Conservation (phyloP, 2,888 invertebrate species). For the Dromius quadrimaculatus region DNA sequence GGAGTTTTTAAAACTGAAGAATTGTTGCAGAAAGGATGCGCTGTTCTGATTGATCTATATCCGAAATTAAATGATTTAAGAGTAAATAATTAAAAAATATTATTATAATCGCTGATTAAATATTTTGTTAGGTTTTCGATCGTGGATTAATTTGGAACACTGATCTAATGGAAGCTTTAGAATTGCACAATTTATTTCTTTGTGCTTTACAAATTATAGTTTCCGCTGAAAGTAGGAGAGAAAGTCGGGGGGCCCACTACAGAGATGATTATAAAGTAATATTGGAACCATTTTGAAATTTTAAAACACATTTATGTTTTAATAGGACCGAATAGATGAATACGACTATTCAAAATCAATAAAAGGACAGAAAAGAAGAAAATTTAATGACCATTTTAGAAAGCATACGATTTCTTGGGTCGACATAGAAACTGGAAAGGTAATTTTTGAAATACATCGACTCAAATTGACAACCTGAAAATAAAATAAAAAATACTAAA, state of each 20-base stretch:
- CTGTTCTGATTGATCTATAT: conserved; percentile 70
- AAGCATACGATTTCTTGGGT: conserved; percentile 77
- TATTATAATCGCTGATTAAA: background rate
- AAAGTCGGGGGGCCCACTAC: conserved; percentile 80
- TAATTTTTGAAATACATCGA: conserved; percentile 61
- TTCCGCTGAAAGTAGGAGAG: conserved; percentile 72
- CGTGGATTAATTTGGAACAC: conserved; percentile 79
- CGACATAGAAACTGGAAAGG: conserved; percentile 70
- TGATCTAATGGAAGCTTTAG: conserved; percentile 78
- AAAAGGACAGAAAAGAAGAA: conserved; percentile 71
- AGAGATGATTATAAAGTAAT: conserved; percentile 76
- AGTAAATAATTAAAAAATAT: conserved; percentile 19
- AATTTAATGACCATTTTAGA: conserved; percentile 76
- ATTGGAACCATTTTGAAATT: conserved; percentile 12
- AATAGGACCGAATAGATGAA: conserved; percentile 74
- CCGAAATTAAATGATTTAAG: conserved; percentile 56
- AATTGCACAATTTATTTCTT: conserved; percentile 78
- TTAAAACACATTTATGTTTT: conserved; percentile 46
- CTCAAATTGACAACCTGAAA: too few relatives aligned
- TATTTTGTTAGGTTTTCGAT: conserved; percentile 54
- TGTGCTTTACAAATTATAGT: conserved; percentile 71
- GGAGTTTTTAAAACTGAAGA: conserved; percentile 77
- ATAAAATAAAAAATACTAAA: conserved; percentile 9
- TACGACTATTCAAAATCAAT: conserved; percentile 76
- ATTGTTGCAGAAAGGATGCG: conserved; percentile 71